Evolutionary conservation across 2,113 vertebrate species (phyloP).

Genomic region (Morone chrysops): DNA sequence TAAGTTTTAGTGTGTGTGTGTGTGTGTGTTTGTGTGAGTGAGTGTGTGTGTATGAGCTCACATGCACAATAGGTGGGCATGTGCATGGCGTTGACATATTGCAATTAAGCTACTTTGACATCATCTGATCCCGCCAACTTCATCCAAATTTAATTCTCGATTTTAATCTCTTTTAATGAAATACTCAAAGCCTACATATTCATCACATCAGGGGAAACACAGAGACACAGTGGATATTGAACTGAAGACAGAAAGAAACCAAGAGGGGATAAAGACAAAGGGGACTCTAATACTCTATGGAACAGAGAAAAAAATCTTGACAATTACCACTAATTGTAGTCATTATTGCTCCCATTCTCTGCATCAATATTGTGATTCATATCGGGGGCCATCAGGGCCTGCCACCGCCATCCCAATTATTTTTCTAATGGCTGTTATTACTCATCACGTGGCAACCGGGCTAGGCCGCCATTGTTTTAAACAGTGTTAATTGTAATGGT

Average conservation of each 20-base stretch:
- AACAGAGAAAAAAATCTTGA: constrained; percentile 61
- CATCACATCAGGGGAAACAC: constrained; percentile 59
- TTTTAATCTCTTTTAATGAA: constrained; percentile 81
- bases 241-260: constrained; percentile 61
- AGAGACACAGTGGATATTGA: constrained; percentile 66
- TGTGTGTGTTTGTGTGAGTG: not conserved
- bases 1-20: not conserved
- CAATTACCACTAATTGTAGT: constrained; percentile 81
- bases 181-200: constrained; percentile 71
- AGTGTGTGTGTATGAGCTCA: too few relatives aligned
- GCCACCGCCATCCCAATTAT: constrained; percentile 80
- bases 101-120: constrained; percentile 73
- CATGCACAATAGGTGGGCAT: constrained; percentile 16
- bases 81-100: constrained; percentile 56
- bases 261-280: constrained; percentile 67
- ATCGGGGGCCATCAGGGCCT: constrained; percentile 75
- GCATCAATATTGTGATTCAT: constrained; percentile 86
- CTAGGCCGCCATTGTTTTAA: constrained; percentile 76
- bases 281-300: constrained; percentile 59
- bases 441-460: constrained; percentile 76
- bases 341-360: constrained; percentile 80
- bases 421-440: constrained; percentile 86
- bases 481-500: constrained; percentile 71
- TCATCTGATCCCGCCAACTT: constrained; percentile 72
- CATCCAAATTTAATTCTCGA: constrained; percentile 78